These are phyloP conservation scores for Physella acuta DNA, from an alignment of 1,140 invertebrate species.

Conservation along the genomic window DNA sequence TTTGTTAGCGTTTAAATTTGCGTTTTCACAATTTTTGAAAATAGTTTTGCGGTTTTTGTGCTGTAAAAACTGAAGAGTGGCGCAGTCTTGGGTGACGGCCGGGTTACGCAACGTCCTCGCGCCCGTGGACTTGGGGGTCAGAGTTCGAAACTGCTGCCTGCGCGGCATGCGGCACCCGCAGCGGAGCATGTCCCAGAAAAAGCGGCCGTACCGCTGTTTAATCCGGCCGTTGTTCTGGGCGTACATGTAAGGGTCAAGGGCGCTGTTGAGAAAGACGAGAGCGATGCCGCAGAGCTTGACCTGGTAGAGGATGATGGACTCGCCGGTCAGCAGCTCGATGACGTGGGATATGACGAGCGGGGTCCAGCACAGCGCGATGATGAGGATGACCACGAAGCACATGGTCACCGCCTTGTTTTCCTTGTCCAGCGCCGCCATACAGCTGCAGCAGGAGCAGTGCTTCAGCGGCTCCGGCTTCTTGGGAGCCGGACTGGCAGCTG, in stretches of 20 bases:
- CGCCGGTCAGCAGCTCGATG: constrained; percentile 40
- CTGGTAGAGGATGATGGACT: constrained; percentile 47
- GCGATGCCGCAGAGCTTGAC: constrained; percentile 50
- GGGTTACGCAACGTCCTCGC: constrained; percentile 10
- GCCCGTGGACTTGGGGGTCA: background rate
- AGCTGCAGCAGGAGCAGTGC: constrained; percentile 33
- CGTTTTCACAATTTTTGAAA: background rate
- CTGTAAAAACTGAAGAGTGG: background rate
- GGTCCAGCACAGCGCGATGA: constrained; percentile 43
- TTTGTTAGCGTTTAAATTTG: background rate
- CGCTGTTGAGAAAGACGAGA: constrained; percentile 48
- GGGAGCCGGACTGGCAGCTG: no score
- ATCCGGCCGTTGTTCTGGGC: constrained; percentile 39
- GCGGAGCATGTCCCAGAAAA: constrained; percentile 33
- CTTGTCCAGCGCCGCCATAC: constrained; percentile 32
- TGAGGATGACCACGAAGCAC: constrained; percentile 45
- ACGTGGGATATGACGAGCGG: constrained; percentile 47
- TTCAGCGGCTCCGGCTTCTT: constrained; percentile 12
- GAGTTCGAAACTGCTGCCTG: background rate
- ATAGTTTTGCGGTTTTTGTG: background rate
- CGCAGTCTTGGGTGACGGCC: background rate
- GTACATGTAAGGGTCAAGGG: constrained; percentile 48
- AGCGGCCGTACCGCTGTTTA: constrained; percentile 35
- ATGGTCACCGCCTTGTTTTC: constrained; percentile 44
- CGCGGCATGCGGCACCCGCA: constrained; percentile 25